Evolutionary conservation across 2,113 vertebrate genomes (phyloP), one percentile per base, ranked within the genome.

Genomic region (Tychaedon coryphoeus): DNA sequence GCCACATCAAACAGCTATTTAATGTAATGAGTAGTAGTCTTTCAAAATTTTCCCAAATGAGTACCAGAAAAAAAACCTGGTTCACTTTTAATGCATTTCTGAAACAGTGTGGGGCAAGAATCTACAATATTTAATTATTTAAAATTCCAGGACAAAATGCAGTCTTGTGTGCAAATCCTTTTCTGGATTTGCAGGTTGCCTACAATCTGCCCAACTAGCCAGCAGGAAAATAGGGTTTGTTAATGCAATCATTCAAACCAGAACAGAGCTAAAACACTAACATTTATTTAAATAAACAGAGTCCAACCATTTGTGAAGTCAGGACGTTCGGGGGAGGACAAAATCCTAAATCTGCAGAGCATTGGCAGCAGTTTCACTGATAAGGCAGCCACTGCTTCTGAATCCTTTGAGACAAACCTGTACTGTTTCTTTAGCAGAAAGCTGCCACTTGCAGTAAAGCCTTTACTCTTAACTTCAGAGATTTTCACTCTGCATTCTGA

Each of bases 281-380:
- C n/a, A 36, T 43, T 43, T 16, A 72, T 23, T 75, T 56, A 84
- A 78, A 71, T 29, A 62, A 71, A 25, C 8, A 50, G 18, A 51
- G 24, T 19, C 50, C 42, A 60, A 71, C 33, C 9, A 5, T 23
- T 45, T 53, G 18, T 72, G 26, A 85, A 78, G 75, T 33, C 2
- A 34, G 38, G 36, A 28, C 0, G 0, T 45, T 26, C 14, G 22
- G 5, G 11, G 16, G 24, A 51, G 12, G 8, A 24, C 8, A 31
- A 40, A 45, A 67, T 9, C 33, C 10, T 14, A 18, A 19, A 56
- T 9, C 54, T 4, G 15, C 15, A 62, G 47, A 24, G 5, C 23
- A 42, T 26, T 73, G 88, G 45, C 26, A 25, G 29, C 34, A 56
- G 28, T n/a, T 90, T 74, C 57, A 64, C 61, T 81, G 40, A 48